phyloP scores from a whole-genome alignment of 2,797 vertebrate species.

The Rhodeus uyekii region DNA sequence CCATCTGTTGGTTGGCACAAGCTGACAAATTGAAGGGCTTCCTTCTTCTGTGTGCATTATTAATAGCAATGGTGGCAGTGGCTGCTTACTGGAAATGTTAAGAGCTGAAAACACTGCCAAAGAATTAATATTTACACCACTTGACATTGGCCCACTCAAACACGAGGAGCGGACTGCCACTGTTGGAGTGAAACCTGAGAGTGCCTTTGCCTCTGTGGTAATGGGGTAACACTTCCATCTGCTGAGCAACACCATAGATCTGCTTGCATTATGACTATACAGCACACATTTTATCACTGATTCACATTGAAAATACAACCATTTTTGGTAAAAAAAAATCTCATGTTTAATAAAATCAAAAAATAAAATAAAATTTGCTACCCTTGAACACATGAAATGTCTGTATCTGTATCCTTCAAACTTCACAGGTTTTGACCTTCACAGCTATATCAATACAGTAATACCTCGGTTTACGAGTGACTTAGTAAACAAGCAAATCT shows the following conservation, averaged over 20 bases:
- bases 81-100: slow-evolving; percentile 23
- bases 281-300: not conserved
- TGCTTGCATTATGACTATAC: not conserved
- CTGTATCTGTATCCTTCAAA: not conserved
- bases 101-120: slow-evolving; percentile 22
- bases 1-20: slow-evolving; percentile 39
- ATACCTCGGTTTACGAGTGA: no score
- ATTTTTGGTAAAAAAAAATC: not conserved
- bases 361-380: not conserved
- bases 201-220: slow-evolving; percentile 14
- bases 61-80: slow-evolving; percentile 15
- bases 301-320: not conserved
- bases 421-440: not conserved
- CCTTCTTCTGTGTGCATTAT: slow-evolving; percentile 43
- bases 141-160: slow-evolving; percentile 43
- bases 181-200: slow-evolving; percentile 24
- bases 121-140: slow-evolving; percentile 48
- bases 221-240: slow-evolving; percentile 53
- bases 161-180: not conserved
- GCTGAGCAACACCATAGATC: slow-evolving; percentile 16
- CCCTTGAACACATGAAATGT: not conserved
- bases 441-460: no score
- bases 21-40: slow-evolving; percentile 22
- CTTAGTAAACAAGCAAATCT: no score
- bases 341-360: no score